Evolutionary conservation across 2,113 vertebrate species (phyloP).

Genomic region (Melanotaenia duboulayi): DNA sequence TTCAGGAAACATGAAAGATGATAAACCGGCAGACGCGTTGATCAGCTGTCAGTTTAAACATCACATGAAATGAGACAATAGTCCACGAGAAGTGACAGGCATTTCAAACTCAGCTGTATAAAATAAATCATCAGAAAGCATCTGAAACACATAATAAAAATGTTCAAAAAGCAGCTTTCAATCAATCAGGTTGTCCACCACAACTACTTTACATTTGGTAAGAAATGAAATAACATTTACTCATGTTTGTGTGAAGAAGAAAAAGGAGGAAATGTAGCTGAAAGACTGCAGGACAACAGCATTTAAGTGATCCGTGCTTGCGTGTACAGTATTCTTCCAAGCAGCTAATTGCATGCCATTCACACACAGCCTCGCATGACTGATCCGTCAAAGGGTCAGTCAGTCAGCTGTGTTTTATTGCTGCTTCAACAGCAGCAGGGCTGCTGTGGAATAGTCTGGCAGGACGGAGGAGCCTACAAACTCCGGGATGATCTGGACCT

Average conservation of each 20-base stretch:
- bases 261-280: neutral
- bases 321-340: conserved; percentile 21
- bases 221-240: conserved; percentile 39
- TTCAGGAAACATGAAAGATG: conserved; percentile 41
- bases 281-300: neutral
- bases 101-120: neutral
- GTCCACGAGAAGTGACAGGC: neutral
- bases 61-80: conserved; percentile 30
- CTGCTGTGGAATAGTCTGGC: conserved; percentile 17
- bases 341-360: conserved; percentile 29
- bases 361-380: conserved; percentile 41
- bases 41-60: conserved; percentile 26
- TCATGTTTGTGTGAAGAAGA: conserved; percentile 33
- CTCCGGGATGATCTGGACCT: no score
- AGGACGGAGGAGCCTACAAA: neutral
- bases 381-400: conserved; percentile 24
- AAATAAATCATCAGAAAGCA: no score
- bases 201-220: conserved; percentile 40
- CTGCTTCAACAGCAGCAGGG: conserved; percentile 52
- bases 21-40: conserved; percentile 46
- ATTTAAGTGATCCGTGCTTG: conserved; percentile 5
- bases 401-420: conserved; percentile 46
- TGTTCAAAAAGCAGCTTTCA: no score
- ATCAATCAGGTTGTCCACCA: conserved; percentile 52
- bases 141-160: no score